Conservation (phyloP, 2,797 vertebrate species). For the Bufotes viridis region DNA sequence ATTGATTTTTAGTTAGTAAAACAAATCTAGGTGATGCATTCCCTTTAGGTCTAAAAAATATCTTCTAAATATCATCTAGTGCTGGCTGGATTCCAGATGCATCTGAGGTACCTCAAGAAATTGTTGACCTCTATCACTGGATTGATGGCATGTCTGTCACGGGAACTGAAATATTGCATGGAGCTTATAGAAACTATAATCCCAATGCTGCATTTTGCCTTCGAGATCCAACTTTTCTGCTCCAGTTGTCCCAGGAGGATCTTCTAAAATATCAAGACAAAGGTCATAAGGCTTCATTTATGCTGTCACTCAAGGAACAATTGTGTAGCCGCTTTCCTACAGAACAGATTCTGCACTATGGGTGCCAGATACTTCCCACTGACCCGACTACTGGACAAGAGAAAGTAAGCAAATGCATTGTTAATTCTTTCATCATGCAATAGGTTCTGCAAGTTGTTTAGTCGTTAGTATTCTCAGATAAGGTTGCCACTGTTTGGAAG, state of each 20-base stretch:
- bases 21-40: no score
- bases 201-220: slow-evolving; percentile 60
- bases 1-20: no score
- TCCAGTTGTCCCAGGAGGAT: slow-evolving; percentile 2
- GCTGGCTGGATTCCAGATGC: slow-evolving; percentile 58
- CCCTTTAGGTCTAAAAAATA: no score
- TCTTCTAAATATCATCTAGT: slow-evolving; percentile 7
- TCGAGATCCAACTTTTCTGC: slow-evolving; percentile 39
- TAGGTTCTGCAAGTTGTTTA: not conserved
- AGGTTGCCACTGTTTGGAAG: not conserved
- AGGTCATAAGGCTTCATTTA: slow-evolving; percentile 25
- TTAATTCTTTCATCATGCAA: not conserved
- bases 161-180: slow-evolving; percentile 60
- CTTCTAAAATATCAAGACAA: slow-evolving; percentile 43
- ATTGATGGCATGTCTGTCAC: slow-evolving; percentile 59
- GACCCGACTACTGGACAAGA: slow-evolving; percentile 24
- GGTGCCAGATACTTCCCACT: slow-evolving; percentile 37
- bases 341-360: slow-evolving; percentile 51
- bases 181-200: slow-evolving; percentile 53
- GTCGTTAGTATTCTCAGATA: not conserved
- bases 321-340: slow-evolving; percentile 41
- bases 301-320: slow-evolving; percentile 52
- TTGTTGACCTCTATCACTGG: slow-evolving; percentile 50
- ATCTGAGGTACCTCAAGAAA: slow-evolving; percentile 43
- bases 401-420: slow-evolving; percentile 32